These are phyloP conservation scores for Microdon myrmicae DNA, from an alignment of 2,888 invertebrate species.

Conservation along the genomic window DNA sequence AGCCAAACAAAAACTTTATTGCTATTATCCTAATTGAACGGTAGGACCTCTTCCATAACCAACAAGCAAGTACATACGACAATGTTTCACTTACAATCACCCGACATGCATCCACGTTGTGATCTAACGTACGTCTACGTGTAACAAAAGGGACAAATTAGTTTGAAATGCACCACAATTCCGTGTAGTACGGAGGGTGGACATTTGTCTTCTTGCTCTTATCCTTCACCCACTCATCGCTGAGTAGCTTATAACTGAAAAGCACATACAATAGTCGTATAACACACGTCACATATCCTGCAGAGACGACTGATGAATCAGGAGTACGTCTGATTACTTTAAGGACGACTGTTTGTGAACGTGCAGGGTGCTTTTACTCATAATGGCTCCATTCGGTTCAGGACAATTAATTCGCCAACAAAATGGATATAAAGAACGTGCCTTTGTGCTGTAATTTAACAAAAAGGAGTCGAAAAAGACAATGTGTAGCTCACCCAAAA, in stretches of 20 bases:
- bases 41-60: constrained; percentile 26
- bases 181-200: not conserved
- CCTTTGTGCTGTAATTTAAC: constrained; percentile 42
- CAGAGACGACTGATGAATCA: constrained; percentile 8
- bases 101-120: constrained; percentile 8
- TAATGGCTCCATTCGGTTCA: constrained; percentile 37
- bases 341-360: constrained; percentile 7
- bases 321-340: constrained; percentile 8
- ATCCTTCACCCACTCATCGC: constrained; percentile 15
- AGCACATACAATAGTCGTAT: constrained; percentile 15
- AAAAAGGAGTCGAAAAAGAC: constrained; percentile 15
- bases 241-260: constrained; percentile 20
- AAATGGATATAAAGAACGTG: constrained; percentile 24
- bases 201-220: constrained; percentile 5
- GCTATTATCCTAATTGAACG: constrained; percentile 52
- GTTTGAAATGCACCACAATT: constrained; percentile 40
- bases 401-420: constrained; percentile 50
- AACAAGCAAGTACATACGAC: constrained; percentile 30
- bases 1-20: constrained; percentile 50
- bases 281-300: constrained; percentile 16
- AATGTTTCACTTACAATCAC: constrained; percentile 29
- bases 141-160: constrained; percentile 49
- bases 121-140: not conserved
- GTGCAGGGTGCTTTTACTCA: constrained; percentile 10
- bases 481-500: not conserved